phyloP scores from a whole-genome alignment of 1,140 invertebrate genomes.

The Halotydeus destructor region DNA sequence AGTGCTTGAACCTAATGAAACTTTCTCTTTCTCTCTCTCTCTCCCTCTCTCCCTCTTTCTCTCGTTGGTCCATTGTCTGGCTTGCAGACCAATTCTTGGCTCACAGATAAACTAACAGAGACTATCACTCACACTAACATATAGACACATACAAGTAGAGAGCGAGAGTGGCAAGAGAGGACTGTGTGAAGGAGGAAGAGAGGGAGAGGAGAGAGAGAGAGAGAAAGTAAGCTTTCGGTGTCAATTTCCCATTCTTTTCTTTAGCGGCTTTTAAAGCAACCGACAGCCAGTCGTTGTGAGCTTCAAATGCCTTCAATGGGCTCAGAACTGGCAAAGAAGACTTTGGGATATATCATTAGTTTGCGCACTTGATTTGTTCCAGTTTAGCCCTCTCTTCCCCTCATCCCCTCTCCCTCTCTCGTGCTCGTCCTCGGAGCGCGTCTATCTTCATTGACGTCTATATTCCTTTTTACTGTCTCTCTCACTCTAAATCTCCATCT shows the following conservation, averaged over 20 bases:
- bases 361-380: too few species aligned
- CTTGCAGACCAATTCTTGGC: background rate
- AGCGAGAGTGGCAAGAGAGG: too few species aligned
- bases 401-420: background rate
- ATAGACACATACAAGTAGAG: constrained; percentile 1
- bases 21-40: background rate
- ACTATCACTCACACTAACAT: background rate
- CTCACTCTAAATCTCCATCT: background rate
- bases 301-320: too few species aligned
- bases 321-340: too few species aligned
- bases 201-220: constrained; percentile 1
- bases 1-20: background rate
- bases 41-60: background rate
- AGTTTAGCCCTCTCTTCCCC: constrained; percentile 1
- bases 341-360: background rate
- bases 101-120: background rate
- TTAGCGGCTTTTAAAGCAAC: background rate
- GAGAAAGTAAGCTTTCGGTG: constrained; percentile 1
- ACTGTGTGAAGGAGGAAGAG: constrained; percentile 6
- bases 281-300: too few species aligned
- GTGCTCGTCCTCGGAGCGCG: background rate
- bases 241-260: constrained; percentile 2
- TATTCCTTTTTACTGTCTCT: background rate
- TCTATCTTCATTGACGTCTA: background rate
- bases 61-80: background rate